These are phyloP conservation scores for Neodon shergylaensis DNA, from an alignment of 2,113 vertebrate genomes.

Conservation along the genomic window DNA sequence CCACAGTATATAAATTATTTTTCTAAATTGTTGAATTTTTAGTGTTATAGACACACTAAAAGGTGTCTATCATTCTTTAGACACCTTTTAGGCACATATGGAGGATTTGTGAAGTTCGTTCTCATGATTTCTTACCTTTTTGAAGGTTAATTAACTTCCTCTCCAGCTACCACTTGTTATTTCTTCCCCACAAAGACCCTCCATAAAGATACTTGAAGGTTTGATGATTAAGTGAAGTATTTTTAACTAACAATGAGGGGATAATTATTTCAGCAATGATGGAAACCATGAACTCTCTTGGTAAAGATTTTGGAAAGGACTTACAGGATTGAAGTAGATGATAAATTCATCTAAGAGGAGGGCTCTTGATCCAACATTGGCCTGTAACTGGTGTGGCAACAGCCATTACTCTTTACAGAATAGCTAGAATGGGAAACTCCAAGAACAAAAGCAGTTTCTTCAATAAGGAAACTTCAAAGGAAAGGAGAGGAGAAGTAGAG, in stretches of 20 bases:
- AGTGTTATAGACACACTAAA: too few species aligned
- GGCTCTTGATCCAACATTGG: background rate
- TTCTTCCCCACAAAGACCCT: background rate
- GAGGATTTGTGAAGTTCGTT: background rate
- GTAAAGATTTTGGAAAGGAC: background rate
- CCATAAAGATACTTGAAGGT: background rate
- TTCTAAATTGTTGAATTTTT: background rate
- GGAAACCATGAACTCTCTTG: background rate
- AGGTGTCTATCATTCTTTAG: background rate
- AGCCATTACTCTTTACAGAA: background rate
- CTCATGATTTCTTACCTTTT: background rate
- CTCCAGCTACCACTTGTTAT: background rate
- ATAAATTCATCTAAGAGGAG: background rate
- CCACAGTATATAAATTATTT: background rate
- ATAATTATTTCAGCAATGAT: background rate
- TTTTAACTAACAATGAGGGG: background rate
- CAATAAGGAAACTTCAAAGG: background rate
- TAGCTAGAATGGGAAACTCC: background rate
- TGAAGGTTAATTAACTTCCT: constrained; percentile 14
- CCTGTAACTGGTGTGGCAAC: background rate
- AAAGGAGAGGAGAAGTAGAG: background rate
- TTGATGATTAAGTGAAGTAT: background rate
- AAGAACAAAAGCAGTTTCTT: background rate
- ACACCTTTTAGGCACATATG: background rate
- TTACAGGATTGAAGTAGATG: background rate